These are phyloP conservation scores for Pluvianellus socialis DNA, from an alignment of 2,113 vertebrate genomes.

Conservation along the genomic window DNA sequence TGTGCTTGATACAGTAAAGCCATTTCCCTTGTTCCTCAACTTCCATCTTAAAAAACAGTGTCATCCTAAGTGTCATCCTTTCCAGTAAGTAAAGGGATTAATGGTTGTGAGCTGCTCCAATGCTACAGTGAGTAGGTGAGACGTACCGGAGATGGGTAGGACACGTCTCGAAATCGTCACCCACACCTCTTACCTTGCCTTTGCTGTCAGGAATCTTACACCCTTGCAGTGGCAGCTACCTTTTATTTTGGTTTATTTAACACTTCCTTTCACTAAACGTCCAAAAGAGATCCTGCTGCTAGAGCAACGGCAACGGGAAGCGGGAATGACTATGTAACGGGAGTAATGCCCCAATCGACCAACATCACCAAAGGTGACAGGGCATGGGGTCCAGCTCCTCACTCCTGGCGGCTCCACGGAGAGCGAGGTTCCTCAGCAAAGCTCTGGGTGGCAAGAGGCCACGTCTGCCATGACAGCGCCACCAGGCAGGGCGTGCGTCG, in stretches of 20 bases:
- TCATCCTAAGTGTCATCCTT: not conserved
- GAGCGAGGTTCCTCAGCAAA: not conserved
- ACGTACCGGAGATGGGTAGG: accelerated
- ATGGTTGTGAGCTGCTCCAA: not conserved
- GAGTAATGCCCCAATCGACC: not conserved
- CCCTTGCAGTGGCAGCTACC: not conserved
- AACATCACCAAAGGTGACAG: not conserved
- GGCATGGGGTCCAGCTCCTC: not conserved
- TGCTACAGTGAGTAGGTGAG: not conserved
- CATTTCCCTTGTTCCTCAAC: not conserved
- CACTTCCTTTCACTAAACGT: not conserved
- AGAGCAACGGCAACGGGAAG: not conserved
- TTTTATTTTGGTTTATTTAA: not conserved
- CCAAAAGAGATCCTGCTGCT: not conserved
- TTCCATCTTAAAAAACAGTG: not conserved
- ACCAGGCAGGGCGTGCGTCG: accelerated
- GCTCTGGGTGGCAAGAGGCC: not conserved
- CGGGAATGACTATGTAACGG: not conserved
- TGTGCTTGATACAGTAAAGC: not conserved
- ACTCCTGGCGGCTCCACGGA: not conserved
- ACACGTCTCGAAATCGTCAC: not conserved
- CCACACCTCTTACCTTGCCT: not conserved
- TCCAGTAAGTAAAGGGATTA: not conserved
- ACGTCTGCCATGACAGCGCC: not conserved
- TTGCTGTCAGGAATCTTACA: not conserved